Evolutionary conservation across 2,888 invertebrate genomes (phyloP).

Genomic region (Girardia tigrina): DNA sequence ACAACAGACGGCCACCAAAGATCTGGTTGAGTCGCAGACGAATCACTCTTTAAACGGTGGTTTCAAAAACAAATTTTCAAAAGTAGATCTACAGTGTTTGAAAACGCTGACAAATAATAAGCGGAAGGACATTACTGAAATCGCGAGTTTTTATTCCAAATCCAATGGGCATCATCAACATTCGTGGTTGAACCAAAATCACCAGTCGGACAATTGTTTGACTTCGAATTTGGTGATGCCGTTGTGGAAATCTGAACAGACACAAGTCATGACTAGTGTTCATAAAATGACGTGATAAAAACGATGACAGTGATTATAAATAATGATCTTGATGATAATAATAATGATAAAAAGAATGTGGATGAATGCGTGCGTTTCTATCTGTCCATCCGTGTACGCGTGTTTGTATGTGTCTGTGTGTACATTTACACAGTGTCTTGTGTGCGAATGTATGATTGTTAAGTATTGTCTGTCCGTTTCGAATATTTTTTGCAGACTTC

Average conservation of each 20-base stretch:
- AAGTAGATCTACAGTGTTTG: neutral
- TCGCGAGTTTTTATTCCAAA: conserved; percentile 16
- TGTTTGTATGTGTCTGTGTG: no score
- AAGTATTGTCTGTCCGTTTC: no score
- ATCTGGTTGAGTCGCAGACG: conserved; percentile 17
- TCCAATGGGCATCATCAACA: conserved; percentile 15
- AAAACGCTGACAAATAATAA: conserved; percentile 14
- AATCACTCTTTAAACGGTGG: conserved; percentile 10
- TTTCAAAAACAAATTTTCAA: conserved; percentile 17
- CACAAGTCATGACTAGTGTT: conserved; percentile 19
- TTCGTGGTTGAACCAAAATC: neutral
- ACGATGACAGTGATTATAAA: no score
- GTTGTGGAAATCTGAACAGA: conserved; percentile 3
- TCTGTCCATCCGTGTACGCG: no score
- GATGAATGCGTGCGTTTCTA: no score
- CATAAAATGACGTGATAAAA: conserved; percentile 7
- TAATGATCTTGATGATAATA: no score
- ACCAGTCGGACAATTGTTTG: neutral
- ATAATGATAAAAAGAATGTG: no score
- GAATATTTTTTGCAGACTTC: neutral
- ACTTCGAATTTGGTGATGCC: conserved; percentile 6
- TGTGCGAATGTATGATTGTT: no score
- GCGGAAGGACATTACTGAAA: neutral
- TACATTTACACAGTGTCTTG: no score
- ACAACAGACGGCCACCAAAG: conserved; percentile 19